phyloP scores from a whole-genome alignment of 2,797 vertebrate genomes.

The Pterois miles region DNA sequence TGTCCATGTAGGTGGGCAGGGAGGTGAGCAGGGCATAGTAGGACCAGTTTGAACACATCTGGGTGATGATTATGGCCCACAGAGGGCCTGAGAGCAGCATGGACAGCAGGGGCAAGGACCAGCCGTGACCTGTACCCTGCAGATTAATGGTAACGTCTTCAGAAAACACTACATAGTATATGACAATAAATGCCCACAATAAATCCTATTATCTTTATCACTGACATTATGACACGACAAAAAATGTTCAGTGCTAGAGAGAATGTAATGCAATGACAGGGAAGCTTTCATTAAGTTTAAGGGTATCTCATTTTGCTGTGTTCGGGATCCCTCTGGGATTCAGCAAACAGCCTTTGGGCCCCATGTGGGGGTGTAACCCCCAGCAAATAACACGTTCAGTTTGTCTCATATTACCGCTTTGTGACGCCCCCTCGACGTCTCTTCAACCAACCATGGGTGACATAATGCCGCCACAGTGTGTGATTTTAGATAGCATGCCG shows the following conservation, averaged over 20 bases:
- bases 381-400: no score
- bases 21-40: constrained; percentile 90
- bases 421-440: no score
- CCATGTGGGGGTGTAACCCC: no score
- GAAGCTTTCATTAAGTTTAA: no score
- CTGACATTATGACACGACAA: neutral
- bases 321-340: no score
- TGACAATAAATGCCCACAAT: no score
- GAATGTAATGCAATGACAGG: neutral
- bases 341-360: no score
- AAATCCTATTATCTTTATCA: neutral
- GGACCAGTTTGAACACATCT: constrained; percentile 91
- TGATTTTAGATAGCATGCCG: no score
- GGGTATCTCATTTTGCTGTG: no score
- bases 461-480: no score
- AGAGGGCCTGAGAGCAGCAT: constrained; percentile 86
- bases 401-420: no score
- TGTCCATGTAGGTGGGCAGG: constrained; percentile 87
- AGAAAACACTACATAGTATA: neutral
- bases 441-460: no score
- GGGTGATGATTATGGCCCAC: constrained; percentile 87
- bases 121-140: constrained; percentile 85
- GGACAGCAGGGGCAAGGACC: constrained; percentile 82
- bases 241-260: neutral
- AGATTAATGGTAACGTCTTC: neutral